Percentiles rank a stretch among this genome's conserved stretches.
Evolutionary conservation across 2,888 invertebrate genomes (phyloP).

Genomic region (Augiades crinisus): DNA sequence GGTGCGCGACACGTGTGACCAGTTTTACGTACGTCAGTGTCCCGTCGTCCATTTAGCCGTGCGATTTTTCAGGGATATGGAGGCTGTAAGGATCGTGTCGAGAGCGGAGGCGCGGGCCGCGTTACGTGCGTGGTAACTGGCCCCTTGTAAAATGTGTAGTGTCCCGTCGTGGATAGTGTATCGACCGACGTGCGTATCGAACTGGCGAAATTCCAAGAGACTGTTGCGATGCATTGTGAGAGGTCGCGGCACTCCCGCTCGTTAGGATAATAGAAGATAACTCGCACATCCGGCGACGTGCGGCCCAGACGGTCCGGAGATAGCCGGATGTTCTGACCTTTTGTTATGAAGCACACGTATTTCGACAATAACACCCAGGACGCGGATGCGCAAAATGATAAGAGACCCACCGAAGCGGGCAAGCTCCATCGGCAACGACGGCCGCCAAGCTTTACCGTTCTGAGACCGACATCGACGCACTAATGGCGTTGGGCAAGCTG

Average conservation of each 20-base stretch:
- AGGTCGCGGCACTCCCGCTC: conserved; percentile 42
- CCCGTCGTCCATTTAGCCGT: conserved; percentile 49
- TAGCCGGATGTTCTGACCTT: conserved; percentile 31
- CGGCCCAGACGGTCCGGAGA: conserved; percentile 23
- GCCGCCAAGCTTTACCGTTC: conserved; percentile 40
- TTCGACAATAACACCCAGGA: conserved; percentile 40
- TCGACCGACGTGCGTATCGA: conserved; percentile 48
- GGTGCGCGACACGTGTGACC: conserved; percentile 1
- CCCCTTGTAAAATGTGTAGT: conserved; percentile 35
- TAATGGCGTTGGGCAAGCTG: conserved; percentile 67
- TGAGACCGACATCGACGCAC: conserved; percentile 47
- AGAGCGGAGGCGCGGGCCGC: conserved; percentile 13
- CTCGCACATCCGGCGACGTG: conserved; percentile 32
- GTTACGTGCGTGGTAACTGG: conserved; percentile 15
- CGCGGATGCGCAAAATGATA: conserved; percentile 48
- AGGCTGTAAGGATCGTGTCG: conserved; percentile 35
- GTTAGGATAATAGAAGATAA: conserved; percentile 47
- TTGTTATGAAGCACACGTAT: conserved; percentile 57
- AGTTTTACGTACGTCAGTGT: conserved; percentile 23
- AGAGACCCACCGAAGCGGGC: conserved; percentile 30
- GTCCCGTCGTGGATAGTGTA: conserved; percentile 41
- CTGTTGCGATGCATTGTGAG: conserved; percentile 38
- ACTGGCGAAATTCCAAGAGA: conserved; percentile 53
- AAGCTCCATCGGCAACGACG: conserved; percentile 42
- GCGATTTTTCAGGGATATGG: conserved; percentile 47